A percentile compares a stretch with the other conserved stretches of the same genome.
Conservation (phyloP, 2,113 vertebrate species). For the Hemiscyllium ocellatum region DNA sequence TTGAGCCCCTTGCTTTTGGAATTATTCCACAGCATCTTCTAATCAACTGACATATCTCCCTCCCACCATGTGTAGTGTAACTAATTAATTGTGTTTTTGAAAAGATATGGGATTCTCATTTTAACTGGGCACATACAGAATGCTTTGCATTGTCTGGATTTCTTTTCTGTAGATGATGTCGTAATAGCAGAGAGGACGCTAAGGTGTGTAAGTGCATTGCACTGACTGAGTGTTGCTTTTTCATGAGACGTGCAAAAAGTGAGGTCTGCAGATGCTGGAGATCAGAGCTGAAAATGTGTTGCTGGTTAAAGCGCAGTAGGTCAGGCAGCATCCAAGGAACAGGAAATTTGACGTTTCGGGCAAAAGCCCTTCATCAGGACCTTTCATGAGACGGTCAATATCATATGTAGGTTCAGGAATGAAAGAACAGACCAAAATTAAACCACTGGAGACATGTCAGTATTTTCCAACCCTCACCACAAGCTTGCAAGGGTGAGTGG, state of each 20-base stretch:
- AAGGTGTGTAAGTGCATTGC: no score
- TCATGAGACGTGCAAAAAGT: neutral
- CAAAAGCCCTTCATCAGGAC: no score
- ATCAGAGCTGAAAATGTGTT: no score
- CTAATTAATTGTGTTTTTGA: neutral
- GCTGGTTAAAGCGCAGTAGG: no score
- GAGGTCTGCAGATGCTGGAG: no score
- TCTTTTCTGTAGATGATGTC: no score
- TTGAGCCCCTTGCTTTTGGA: neutral
- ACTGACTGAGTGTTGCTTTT: neutral
- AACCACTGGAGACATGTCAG: neutral
- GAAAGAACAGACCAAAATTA: neutral
- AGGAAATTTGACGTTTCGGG: no score
- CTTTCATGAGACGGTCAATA: neutral
- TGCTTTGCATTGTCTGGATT: neutral
- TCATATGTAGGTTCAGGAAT: neutral
- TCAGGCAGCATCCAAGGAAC: no score
- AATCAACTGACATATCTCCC: neutral
- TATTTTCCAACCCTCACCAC: slow-evolving; percentile 8
- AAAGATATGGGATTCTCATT: neutral
- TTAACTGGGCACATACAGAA: neutral
- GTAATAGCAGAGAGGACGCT: neutral
- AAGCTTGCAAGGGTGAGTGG: neutral
- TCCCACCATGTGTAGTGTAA: neutral
- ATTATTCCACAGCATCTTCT: neutral